Evolutionary conservation across 2,888 invertebrate genomes (phyloP), one percentile per base, ranked within the genome.

Genomic region (Drosophila mayaguana): DNA sequence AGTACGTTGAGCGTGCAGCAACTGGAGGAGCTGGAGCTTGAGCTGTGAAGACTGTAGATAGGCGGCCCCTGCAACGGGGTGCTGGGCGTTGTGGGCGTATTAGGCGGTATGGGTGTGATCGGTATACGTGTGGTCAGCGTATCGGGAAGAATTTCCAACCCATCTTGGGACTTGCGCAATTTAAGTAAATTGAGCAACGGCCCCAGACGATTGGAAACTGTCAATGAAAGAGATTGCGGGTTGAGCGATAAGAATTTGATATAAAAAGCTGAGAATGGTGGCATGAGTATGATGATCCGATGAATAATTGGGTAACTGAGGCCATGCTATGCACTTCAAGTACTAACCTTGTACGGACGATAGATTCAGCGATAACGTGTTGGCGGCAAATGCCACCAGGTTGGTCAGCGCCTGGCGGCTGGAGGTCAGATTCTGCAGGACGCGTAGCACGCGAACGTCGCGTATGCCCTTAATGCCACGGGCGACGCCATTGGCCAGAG

Each of bases 341-440:
- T 1, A 78, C 82, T 78, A 73, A 93, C 93, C 93, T 85, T 93
- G 93, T 38, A 93, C 93, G 1, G 92, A 91, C 22, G 93, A 93
- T 59, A 92, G 80, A 69, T 92, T 91, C 80, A 92, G 72, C 32
- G 93, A 93, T 64, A 93, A 91, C 7, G 91, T 92, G 69, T 93
- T 93, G 16, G 93, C 93, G 3, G 92, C 93, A 81, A 91, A 93
- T 11, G 93, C 93, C 42, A 93, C 75, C 72, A 92, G 72, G 81
- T 92, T 92, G 57, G 92, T 91, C 38, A 93, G 75, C 3, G 90
- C 87, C 69, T 92, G 92, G 0, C 92, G 90, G 50, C 92, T 93
- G 48, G 90, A 87, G 38, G 89, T 91, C 64, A 93, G 75, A 69
- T 90, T 90, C 55, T 87, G 85, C 18, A 93, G 78, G 8, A 91